Evolutionary conservation across 2,888 invertebrate genomes (phyloP), one percentile per base, ranked within the genome.

Genomic region (Sisyra nigra): DNA sequence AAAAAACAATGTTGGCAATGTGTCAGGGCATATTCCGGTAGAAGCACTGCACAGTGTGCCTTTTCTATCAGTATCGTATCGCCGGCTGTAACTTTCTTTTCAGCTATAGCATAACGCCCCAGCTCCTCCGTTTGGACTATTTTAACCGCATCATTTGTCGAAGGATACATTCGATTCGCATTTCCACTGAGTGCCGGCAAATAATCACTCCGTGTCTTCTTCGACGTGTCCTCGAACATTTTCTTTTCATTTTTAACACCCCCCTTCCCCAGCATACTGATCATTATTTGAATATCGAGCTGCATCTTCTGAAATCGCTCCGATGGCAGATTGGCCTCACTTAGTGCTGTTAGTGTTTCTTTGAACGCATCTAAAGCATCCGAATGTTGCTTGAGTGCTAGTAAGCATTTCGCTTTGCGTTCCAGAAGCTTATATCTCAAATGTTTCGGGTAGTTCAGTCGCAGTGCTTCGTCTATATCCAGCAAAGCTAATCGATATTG

Each of bases 21-120:
- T 0, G 74, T 73, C 47, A 68, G 66, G 1, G 71, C 59, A 55
- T 72, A 78, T 55, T 82, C 79, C 34, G 71, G 72, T 24, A 86
- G 63, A 10, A 88, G 61, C 17, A 78, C 79, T 0, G 78, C 70
- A 44, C 80, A 78, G 53, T 79, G 74, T 1, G 89, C 76, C 48
- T 71, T 72, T 56, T 89, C 88, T 7, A 79, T 66, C 0, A 83
- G 59, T 44, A 89, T 57, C 41, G 79, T 67, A 52, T 84, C 80
- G 0, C 88, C 88, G 3, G 79, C 73, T 48, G 68, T 63, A 8
- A 89, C 76, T 52, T 81, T 71, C 45, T 70, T 67, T 0, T 67
- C 67, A 1, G 88, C 85, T 24, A 72, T 68, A 0, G 82, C 86
- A 57, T 73, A 85, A 52, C 88, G 69, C 1, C 89, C 89, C 54